Base-by-base conservation (phyloP, 2,113 vertebrate species). In the Phrynosoma blainvillii region DNA sequence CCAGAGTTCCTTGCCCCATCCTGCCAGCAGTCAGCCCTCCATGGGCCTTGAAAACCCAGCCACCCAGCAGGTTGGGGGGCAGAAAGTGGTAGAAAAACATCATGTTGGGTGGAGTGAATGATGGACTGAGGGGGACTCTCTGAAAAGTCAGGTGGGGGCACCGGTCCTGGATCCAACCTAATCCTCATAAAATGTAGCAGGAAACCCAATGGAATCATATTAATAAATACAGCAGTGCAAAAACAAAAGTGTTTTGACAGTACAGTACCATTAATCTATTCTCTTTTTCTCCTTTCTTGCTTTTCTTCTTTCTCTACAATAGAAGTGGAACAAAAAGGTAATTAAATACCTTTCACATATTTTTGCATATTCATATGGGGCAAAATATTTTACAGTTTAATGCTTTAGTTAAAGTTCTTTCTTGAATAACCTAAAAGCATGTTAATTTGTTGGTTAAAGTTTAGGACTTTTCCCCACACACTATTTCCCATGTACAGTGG, bases 311-410 rank as follows among this genome's bases (percentile, higher is more conserved):
- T 98, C 96, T 98, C 97, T 97, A 94, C 97, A 98, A 97, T 99
- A 99, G 98, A 99, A 99, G 98, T 99, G 98, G 98, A 99, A 97
- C 98, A 99, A 98, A 99, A 99, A 99, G 98, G 98, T 99, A 99
- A 99, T 98, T 97, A 97, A 98, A 98, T 98, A 96, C 97, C 96
- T 97, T 98, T 96, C 95, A 93, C 96, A 96, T 96, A 96, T 96
- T 96, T 94, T 94, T 95, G 93, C 94, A 95, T 95, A 59, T 92
- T 93, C 94, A 95, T 97, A 93, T 96, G 74, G 96, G 96, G 95
- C 96, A 96, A 96, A 95, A 96, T 96, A 94, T 96, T 95, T 96
- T 94, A 95, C 90, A 94, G 94, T 94, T 96, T 91, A 96, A 96
- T 95, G 94, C 97, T 95, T 95, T 97, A 97, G 87, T 95, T 96